Percentiles rank a stretch among this genome's conserved stretches.
Evolutionary conservation across 2,797 vertebrate genomes (phyloP).

Genomic region (Lerista edwardsae): DNA sequence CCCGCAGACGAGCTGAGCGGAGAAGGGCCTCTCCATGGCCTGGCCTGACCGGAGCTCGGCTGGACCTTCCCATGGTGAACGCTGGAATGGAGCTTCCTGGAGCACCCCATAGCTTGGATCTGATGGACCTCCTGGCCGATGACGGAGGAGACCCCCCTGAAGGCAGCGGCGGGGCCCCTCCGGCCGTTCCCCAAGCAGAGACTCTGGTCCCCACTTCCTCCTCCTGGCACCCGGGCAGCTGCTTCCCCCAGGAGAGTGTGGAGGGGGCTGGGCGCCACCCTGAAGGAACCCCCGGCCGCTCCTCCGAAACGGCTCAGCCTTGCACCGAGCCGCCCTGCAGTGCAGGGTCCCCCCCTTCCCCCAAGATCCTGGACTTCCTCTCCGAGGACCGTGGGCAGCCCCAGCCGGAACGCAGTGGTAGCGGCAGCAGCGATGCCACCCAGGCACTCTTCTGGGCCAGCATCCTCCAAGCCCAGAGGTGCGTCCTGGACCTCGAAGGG

Average conservation of each 20-base stretch:
- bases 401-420: background rate
- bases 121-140: background rate
- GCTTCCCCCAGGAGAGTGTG: background rate
- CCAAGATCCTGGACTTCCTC: background rate
- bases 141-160: slow-evolving; percentile 14
- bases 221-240: rapidly evolving
- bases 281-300: background rate
- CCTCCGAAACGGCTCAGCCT: background rate
- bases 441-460: slow-evolving; percentile 71
- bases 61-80: background rate
- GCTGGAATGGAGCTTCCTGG: slow-evolving; percentile 58
- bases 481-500: slow-evolving; percentile 73
- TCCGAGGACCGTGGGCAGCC: background rate
- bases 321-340: rapidly evolving
- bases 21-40: too few relatives aligned
- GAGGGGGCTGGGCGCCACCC: background rate
- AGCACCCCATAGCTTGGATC: background rate
- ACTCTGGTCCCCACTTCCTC: background rate
- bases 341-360: background rate
- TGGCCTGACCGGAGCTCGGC: slow-evolving; percentile 16
- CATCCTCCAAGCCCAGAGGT: slow-evolving; percentile 74
- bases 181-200: background rate
- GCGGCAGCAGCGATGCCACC: slow-evolving; percentile 16
- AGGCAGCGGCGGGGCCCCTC: too few relatives aligned
- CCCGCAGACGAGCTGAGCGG: background rate